These are phyloP conservation scores for Drosophila sproati DNA, from an alignment of 1,140 invertebrate species.

Conservation along the genomic window DNA sequence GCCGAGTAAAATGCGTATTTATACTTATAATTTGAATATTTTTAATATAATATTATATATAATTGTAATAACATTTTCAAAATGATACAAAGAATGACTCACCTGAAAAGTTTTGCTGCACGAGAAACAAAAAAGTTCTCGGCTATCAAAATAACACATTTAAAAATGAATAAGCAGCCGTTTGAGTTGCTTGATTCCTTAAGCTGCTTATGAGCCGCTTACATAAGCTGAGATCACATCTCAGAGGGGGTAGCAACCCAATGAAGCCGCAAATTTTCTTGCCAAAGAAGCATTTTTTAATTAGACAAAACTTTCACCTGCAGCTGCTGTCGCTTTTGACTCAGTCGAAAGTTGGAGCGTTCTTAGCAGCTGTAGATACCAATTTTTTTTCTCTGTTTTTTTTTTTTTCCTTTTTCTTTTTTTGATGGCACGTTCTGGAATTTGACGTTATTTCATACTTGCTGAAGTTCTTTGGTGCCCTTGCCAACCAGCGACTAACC, in stretches of 20 bases:
- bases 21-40: too few relatives aligned
- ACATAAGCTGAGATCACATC: background rate
- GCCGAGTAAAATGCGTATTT: too few relatives aligned
- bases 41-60: too few relatives aligned
- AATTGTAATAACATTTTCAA: too few relatives aligned
- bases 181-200: slow-evolving; percentile 10
- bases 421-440: slow-evolving; percentile 43
- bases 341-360: slow-evolving; percentile 15
- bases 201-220: slow-evolving; percentile 11
- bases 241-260: slow-evolving; percentile 1
- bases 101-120: too few relatives aligned
- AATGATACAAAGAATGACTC: too few relatives aligned
- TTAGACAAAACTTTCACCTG: slow-evolving; percentile 64
- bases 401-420: slow-evolving; percentile 2
- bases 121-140: too few relatives aligned
- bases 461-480: slow-evolving; percentile 35
- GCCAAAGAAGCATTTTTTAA: slow-evolving; percentile 62
- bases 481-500: slow-evolving; percentile 19
- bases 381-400: background rate
- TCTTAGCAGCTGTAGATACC: slow-evolving; percentile 16
- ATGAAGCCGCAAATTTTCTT: slow-evolving; percentile 59
- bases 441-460: slow-evolving; percentile 53
- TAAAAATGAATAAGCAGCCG: background rate
- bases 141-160: background rate
- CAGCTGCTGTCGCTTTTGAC: slow-evolving; percentile 48